phyloP scores from a whole-genome alignment of 2,113 vertebrate species.

The Xiphias gladius region DNA sequence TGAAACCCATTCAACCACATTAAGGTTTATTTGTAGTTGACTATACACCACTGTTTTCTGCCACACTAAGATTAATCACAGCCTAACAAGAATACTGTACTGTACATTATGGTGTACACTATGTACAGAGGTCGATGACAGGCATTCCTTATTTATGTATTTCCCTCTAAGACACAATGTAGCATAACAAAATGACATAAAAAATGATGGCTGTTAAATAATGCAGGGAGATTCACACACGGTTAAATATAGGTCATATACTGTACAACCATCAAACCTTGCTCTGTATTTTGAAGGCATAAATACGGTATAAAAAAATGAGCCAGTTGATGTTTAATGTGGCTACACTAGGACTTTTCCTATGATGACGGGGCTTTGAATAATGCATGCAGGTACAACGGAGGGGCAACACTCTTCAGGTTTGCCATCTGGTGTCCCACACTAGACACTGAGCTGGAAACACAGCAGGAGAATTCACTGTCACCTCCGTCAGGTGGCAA shows the following conservation, averaged over 20 bases:
- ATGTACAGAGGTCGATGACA: slow-evolving; percentile 11
- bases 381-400: slow-evolving; percentile 74
- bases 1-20: not conserved
- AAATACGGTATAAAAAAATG: slow-evolving; percentile 75
- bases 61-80: slow-evolving; percentile 37
- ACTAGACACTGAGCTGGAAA: slow-evolving; percentile 24
- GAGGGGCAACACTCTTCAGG: slow-evolving; percentile 71
- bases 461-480: slow-evolving; percentile 33
- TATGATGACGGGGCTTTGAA: slow-evolving; percentile 77
- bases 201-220: slow-evolving; percentile 54
- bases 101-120: slow-evolving; percentile 13
- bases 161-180: slow-evolving; percentile 34
- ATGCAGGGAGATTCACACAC: slow-evolving; percentile 43
- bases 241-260: slow-evolving; percentile 73
- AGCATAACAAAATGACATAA: slow-evolving; percentile 50
- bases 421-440: slow-evolving; percentile 72
- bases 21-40: not conserved
- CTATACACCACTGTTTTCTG: not conserved
- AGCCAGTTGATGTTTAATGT: slow-evolving; percentile 63
- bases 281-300: slow-evolving; percentile 62
- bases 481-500: slow-evolving; percentile 18
- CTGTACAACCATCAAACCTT: slow-evolving; percentile 58
- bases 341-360: slow-evolving; percentile 60
- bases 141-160: slow-evolving; percentile 22
- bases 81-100: not conserved